These are phyloP conservation scores for Arge pagana DNA, from an alignment of 2,888 invertebrate species.

Conservation along the genomic window DNA sequence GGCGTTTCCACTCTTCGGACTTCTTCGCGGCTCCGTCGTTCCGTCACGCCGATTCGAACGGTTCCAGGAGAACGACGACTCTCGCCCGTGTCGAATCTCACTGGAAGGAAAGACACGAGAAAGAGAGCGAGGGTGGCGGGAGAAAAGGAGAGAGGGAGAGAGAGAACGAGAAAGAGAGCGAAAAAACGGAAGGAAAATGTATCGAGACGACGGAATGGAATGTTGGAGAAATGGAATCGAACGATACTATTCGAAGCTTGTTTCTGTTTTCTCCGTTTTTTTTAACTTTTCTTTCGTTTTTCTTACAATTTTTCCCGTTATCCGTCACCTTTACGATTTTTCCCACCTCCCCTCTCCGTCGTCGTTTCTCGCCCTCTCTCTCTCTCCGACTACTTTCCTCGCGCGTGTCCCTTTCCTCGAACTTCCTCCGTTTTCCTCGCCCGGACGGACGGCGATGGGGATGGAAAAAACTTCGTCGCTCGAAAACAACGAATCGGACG, in stretches of 20 bases:
- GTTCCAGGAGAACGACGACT: conserved; percentile 21
- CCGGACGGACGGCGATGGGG: conserved; percentile 25
- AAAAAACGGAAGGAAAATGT: too few species aligned
- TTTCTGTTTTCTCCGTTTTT: conserved; percentile 12
- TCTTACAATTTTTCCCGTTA: background rate
- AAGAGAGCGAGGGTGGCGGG: too few species aligned
- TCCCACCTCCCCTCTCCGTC: conserved; percentile 9
- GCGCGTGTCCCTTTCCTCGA: conserved; percentile 4
- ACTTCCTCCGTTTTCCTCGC: background rate
- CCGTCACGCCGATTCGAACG: conserved; percentile 16
- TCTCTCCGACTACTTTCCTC: conserved; percentile 3
- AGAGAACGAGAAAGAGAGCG: too few species aligned
- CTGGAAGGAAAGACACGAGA: too few species aligned
- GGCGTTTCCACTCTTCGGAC: background rate
- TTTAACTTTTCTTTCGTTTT: conserved; percentile 10
- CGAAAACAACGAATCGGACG: too few species aligned
- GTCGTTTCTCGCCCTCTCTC: conserved; percentile 17
- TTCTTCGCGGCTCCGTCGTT: background rate
- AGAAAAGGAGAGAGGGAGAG: too few species aligned
- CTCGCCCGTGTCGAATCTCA: too few species aligned
- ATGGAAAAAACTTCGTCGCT: conserved; percentile 24
- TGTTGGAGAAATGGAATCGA: conserved; percentile 14
- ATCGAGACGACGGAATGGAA: conserved; percentile 33
- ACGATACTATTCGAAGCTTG: background rate
- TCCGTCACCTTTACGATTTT: conserved; percentile 4